phyloP scores from a whole-genome alignment of 2,888 invertebrate genomes.

The Parnassius smintheus region DNA sequence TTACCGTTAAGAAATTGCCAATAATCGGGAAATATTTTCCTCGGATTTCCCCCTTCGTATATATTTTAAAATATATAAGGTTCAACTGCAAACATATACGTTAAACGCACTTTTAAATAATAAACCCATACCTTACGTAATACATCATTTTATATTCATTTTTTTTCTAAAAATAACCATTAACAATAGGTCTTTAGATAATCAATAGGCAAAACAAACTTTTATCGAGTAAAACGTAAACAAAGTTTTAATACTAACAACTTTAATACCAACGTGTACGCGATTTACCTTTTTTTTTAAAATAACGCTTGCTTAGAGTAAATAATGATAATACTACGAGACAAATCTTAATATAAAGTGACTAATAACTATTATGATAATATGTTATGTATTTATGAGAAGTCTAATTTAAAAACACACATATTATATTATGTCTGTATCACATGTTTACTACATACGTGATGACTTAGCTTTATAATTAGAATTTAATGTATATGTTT shows the following conservation, averaged over 20 bases:
- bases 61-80: conserved; percentile 3
- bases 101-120: not conserved
- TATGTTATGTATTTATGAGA: too few relatives aligned
- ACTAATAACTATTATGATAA: not conserved
- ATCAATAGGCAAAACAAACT: not conserved
- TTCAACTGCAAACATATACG: not conserved
- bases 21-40: not conserved
- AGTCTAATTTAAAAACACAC: too few relatives aligned
- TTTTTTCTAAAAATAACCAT: not conserved
- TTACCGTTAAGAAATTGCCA: not conserved
- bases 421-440: too few relatives aligned
- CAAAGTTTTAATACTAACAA: not conserved
- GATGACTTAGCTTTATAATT: too few relatives aligned
- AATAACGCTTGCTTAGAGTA: not conserved
- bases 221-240: not conserved
- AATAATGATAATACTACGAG: not conserved
- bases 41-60: not conserved
- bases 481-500: too few relatives aligned
- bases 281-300: not conserved
- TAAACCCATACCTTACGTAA: not conserved
- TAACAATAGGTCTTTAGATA: not conserved
- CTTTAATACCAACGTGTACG: not conserved
- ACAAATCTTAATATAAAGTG: not conserved
- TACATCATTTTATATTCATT: not conserved
- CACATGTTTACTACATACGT: too few relatives aligned